Conservation (phyloP, 1,140 invertebrate genomes). For the Antheraea pernyi region DNA sequence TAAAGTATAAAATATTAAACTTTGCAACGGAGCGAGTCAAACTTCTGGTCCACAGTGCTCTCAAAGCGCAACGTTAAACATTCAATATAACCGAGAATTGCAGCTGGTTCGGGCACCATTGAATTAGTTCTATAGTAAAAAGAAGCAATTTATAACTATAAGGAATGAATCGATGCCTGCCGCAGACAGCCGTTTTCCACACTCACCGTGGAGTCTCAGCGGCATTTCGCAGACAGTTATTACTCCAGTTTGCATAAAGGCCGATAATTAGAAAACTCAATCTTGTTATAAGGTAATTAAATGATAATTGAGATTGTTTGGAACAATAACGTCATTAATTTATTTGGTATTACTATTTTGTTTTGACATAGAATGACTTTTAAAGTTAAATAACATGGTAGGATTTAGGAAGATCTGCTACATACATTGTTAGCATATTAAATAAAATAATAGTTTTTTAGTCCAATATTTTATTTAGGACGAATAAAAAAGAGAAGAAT, state of each 20-base stretch:
- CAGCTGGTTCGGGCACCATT: slow-evolving; percentile 14
- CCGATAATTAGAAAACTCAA: neutral
- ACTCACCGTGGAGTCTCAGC: neutral
- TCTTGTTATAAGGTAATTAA: too few relatives aligned
- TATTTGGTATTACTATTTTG: too few relatives aligned
- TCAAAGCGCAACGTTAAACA: slow-evolving; percentile 20
- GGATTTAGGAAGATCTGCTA: too few relatives aligned
- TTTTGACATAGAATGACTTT: too few relatives aligned
- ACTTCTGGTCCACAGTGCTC: slow-evolving; percentile 11
- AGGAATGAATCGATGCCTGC: slow-evolving; percentile 34
- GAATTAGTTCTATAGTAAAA: slow-evolving; percentile 33
- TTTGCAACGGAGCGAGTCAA: neutral
- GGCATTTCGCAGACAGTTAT: neutral
- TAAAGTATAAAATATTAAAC: neutral
- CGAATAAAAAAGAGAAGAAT: too few relatives aligned
- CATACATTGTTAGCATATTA: too few relatives aligned
- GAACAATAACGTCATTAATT: too few relatives aligned
- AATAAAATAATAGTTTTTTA: too few relatives aligned
- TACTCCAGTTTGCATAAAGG: neutral
- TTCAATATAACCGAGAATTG: slow-evolving; percentile 21
- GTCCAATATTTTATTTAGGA: too few relatives aligned
- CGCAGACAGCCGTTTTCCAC: slow-evolving; percentile 19
- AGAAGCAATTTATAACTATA: slow-evolving; percentile 46
- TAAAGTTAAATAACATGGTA: too few relatives aligned
- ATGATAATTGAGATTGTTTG: too few relatives aligned